Base-by-base conservation (phyloP, 2,888 invertebrate genomes). In the Cosmopolites sordidus region DNA sequence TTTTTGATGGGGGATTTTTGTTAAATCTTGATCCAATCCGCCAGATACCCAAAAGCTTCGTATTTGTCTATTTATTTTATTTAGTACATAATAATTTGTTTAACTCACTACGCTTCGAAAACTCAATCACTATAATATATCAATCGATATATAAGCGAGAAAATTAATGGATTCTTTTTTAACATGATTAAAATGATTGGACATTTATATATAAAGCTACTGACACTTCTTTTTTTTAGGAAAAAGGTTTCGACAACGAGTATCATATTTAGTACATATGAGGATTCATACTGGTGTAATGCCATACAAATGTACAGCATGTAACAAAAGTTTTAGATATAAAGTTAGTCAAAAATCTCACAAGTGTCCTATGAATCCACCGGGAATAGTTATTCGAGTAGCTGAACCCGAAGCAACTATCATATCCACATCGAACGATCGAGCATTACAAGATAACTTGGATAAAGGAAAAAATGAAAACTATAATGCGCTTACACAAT, bases 281-380 rank as follows among this genome's bases (percentile, higher is more conserved):
- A 79, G 91, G 59, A 91, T 90, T 61, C 90, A 91, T 64, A 87
- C 90, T 1, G 91, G 90, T 27, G 89, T 82, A 0, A 88, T 90
- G 89, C 91, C 91, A 0, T 91, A 91, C 67, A 87, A 86, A 72
- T 91, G 91, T 66, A 83, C 85, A 39, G 80, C 83, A 5, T 92
- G 91, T 69, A 81, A 86, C 47, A 89, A 88, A 76, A 86, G 79
- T 66, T 91, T 91, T 69, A 80, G 91, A 54, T 91, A 91, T 65
- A 91, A 91, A 79, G 89, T 90, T 8, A 89, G 89, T 46, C 87
- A 89, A 70, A 79, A 88, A 65, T 89, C 89, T 2, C 90, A 91
- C 66, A 90, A 89, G 73, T 91, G 90, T 66, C 78, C 80, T 54
- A 76, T 76, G 2, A 83, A 83, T 66, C 80, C 82, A 48, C 79